Conservation (phyloP, 2,888 invertebrate genomes). For the Aleiodes leptofemur region DNA sequence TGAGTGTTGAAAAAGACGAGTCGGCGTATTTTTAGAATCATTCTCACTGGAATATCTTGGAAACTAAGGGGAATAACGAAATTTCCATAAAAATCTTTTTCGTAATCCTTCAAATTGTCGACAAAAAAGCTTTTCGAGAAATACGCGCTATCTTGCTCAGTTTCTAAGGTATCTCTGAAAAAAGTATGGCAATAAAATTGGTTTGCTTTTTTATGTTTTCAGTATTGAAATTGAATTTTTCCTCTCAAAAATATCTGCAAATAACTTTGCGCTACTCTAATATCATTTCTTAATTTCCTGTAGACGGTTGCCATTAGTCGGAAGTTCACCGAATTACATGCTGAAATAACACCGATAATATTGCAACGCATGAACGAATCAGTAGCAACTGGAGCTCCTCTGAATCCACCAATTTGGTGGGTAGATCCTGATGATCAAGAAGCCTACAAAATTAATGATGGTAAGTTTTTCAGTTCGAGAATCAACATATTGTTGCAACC, state of each 20-base stretch:
- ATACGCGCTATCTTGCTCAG: too few relatives aligned
- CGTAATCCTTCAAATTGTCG: too few relatives aligned
- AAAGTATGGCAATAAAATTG: too few relatives aligned
- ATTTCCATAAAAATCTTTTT: too few relatives aligned
- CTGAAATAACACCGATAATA: conserved; percentile 78
- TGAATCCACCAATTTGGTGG: conserved; percentile 93
- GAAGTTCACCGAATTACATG: conserved; percentile 82
- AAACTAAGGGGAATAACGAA: too few relatives aligned
- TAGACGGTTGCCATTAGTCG: conserved; percentile 81
- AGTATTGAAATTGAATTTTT: too few relatives aligned
- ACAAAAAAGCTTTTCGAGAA: too few relatives aligned
- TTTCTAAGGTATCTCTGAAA: too few relatives aligned
- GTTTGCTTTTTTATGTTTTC: too few relatives aligned
- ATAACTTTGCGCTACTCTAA: not conserved
- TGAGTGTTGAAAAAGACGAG: too few relatives aligned
- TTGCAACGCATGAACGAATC: conserved; percentile 80
- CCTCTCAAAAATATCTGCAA: not conserved
- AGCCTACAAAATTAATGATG: conserved; percentile 76
- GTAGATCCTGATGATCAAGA: conserved; percentile 81
- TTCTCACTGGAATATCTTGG: too few relatives aligned
- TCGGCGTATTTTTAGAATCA: too few relatives aligned
- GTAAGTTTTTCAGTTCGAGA: conserved; percentile 58
- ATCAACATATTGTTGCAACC: not conserved
- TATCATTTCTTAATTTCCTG: conserved; percentile 56
- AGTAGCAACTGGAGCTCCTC: conserved; percentile 81